Evolutionary conservation across 1,140 invertebrate species (phyloP), one percentile per base, ranked within the genome.

Genomic region (Caenorhabditis remanei): DNA sequence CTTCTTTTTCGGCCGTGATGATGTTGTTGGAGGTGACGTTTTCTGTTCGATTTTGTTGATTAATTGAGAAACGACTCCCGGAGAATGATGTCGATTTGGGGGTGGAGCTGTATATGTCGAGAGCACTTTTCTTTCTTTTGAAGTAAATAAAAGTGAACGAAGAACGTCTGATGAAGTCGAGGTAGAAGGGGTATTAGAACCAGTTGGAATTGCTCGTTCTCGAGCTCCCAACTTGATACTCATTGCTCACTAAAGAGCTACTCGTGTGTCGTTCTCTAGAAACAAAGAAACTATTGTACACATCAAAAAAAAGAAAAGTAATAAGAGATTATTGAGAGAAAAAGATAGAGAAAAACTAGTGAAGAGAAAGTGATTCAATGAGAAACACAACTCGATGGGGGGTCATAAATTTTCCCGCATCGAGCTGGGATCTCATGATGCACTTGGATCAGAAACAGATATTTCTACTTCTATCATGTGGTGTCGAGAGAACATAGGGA

Each of bases 181-280:
- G 9, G 65, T 79, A 11, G 71, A 79, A 24, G 71, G 71, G 16
- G 71, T 24, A 32, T 50, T 79, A 21, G 71, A 48, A 79, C 11
- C 11, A 79, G 71, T 4, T 9, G 43, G 71, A 79, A 79, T 40
- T n/a, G 71, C 71, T 79, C 71, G 43, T 24, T 79, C 46, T 79
- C 71, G 71, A 79, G 71, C 71, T 79, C 46, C 71, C 24, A 79
- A 41, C 46, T 79, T 79, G 71, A 79, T 79, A 79, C 71, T 79
- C 71, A 79, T 79, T 79, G 71, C 71, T 79, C 71, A 41, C 71
- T 43, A 50, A 46, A 19, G 71, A 79, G 71, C 71, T 50, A 75
- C 24, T 75, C 67, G 67, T 48, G 67, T 48, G 71, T 79, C 71
- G 71, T 79, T 79, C 71, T 79, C 71, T 79, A 79, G 46, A 79